Base-by-base conservation (phyloP, 2,113 vertebrate genomes). In the Bubo bubo region DNA sequence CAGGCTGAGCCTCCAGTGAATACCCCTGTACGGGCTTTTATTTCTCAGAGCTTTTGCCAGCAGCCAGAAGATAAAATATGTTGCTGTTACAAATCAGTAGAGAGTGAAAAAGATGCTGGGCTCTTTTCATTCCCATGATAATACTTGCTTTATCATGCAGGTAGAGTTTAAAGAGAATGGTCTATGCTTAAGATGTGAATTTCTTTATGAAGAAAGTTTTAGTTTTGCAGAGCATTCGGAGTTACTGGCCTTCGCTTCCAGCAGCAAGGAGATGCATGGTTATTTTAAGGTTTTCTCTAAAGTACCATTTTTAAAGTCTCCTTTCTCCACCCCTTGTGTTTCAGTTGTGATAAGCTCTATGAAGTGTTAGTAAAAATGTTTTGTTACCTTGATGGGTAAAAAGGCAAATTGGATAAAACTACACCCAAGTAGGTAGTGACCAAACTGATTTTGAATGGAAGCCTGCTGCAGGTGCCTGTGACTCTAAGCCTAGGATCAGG, bases 321-420 rank as follows among this genome's bases (percentile, higher is more conserved):
- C 32, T 81, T 88, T 79, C n/a, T 56, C 41, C 34, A 11, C 45
- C 26, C 8, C 10, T n/a, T 0, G 0, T 68, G 30, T 68, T 49
- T 74, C 55, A 47, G 28, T 74, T 67, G 49, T 21, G 55, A 47
- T 70, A 62, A 60, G 39, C 34, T 39, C 2, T 30, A 14, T 53
- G 45, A 73, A 67, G 23, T 9, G 2, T 7, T 60, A 74, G 39
- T 35, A 56, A 58, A 79, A 66, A 45, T 28, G 24, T n/a, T 74
- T 45, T 64, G 32, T 64, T 74, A 47, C 43, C 4, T 30, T 67
- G 37, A 28, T 34, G 13, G 19, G 32, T 37, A 52, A 21, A 73
- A 52, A 53, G 52, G 23, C 28, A 59, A 67, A 79, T 4, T 14
- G 67, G 20, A 30, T 59, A 73, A 86, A 73, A 16, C 28, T n/a